Conservation (phyloP, 2,888 invertebrate genomes). For the Scaptomyza polygonia region DNA sequence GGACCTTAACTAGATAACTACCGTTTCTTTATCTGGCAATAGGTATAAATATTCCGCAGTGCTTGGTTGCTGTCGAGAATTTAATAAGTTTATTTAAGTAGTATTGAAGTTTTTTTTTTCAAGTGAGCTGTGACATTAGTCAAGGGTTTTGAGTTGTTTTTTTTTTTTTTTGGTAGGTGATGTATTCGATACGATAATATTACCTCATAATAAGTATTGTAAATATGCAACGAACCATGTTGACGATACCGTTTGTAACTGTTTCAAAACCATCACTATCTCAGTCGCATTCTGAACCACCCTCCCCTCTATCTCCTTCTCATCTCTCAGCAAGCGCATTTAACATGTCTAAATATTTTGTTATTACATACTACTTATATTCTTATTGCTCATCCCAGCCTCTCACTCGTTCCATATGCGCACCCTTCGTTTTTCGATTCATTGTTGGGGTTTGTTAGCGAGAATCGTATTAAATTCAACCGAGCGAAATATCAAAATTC, state of each 20-base stretch:
- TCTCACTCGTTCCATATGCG: not conserved
- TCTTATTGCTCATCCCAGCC: conserved; percentile 11
- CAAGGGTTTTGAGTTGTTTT: no score
- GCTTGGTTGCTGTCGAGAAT: no score
- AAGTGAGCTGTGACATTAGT: no score
- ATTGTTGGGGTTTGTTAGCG: conserved; percentile 3
- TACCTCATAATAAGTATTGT: not conserved
- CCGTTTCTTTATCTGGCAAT: no score
- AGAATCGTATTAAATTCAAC: conserved; percentile 70
- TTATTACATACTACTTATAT: conserved; percentile 43
- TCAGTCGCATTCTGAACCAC: conserved; percentile 23
- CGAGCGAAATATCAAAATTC: conserved; percentile 69
- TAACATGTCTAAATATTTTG: conserved; percentile 48
- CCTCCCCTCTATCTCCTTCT: no score
- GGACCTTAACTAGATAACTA: no score
- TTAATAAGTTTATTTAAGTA: no score
- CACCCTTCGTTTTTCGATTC: conserved; percentile 19
- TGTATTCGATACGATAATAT: not conserved
- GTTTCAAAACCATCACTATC: no score
- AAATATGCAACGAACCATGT: not conserved
- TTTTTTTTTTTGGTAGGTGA: not conserved
- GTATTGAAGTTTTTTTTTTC: no score
- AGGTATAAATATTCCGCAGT: no score
- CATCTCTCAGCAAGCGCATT: conserved; percentile 3
- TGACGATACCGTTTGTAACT: not conserved